Conservation (phyloP, 2,888 invertebrate genomes). For the Lithophane leautieri region DNA sequence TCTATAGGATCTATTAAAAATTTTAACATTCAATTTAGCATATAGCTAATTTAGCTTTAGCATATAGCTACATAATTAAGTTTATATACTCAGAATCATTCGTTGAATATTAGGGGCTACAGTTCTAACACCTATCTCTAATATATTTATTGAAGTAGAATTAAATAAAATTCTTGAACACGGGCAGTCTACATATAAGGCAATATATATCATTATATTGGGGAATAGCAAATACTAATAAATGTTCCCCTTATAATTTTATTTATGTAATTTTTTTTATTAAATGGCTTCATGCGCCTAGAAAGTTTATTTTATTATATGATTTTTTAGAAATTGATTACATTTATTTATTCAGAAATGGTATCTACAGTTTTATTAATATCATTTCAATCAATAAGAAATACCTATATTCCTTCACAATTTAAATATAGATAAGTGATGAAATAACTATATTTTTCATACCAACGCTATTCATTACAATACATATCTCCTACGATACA, state of each 20-base stretch:
- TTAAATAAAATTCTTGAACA: constrained; percentile 34
- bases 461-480: constrained; percentile 18
- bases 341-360: constrained; percentile 14
- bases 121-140: constrained; percentile 53
- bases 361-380: constrained; percentile 6
- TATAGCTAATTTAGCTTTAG: constrained; percentile 24
- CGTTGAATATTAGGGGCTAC: constrained; percentile 54
- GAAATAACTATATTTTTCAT: constrained; percentile 13
- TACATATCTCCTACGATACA: constrained; percentile 58
- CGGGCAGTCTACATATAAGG: constrained; percentile 63
- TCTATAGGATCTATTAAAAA: constrained; percentile 11
- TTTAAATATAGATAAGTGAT: constrained; percentile 9
- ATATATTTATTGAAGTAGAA: constrained; percentile 45
- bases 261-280: constrained; percentile 12
- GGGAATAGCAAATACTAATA: constrained; percentile 38
- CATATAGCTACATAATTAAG: constrained; percentile 32
- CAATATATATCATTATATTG: constrained; percentile 55
- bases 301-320: constrained; percentile 20
- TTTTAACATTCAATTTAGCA: constrained; percentile 36
- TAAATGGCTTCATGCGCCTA: constrained; percentile 31
- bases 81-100: constrained; percentile 46
- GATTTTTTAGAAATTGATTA: constrained; percentile 16
- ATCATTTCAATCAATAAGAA: constrained; percentile 16
- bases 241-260: constrained; percentile 43
- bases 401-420: constrained; percentile 13